Base-by-base conservation (phyloP, 2,888 invertebrate genomes). In the Euclidia mi region DNA sequence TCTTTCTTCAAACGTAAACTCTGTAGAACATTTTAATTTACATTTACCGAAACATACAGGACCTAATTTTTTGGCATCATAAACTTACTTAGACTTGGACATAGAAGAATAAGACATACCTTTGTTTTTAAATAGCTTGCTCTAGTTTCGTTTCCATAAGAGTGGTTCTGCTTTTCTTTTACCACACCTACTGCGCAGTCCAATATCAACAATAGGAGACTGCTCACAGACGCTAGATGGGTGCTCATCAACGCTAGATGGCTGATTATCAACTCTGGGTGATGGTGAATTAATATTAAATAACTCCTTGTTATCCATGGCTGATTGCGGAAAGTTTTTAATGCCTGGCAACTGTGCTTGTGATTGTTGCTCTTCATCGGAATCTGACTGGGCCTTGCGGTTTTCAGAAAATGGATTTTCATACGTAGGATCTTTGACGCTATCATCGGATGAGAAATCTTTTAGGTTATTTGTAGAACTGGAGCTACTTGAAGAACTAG, bases 371-470 rank as follows among this genome's bases (percentile, higher is more conserved):
- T 61, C 52, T 43, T 52, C 42, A 48, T 53, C 53, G 18, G 53
- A 44, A 44, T 28, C 56, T 25, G 63, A 55, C 44, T 56, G 6
- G 6, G 56, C 52, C 52, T 56, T 64, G 14, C 56, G 52, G 52
- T 64, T 64, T 32, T 41, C 37, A 35, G 40, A 41, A 34, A 51
- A 34, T 49, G 40, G 44, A 20, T 20, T 43, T 43, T 35, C 15
- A 20, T 37, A 44, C 34, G 43, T 14, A 37, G 43, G 31, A 40
- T 50, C 29, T 12, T 41, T 41, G 9, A 56, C 49, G 40, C 49
- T 56, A 37, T 56, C 56, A 49, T 56, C 56, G 6, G 56, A 56
- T 20, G 56, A 56, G 28, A 40, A 44, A 48, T 49, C 49, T 42
- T 20, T 20, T 20, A 20, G 20, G 20, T 20, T 20, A 20, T 20